phyloP scores from a whole-genome alignment of 2,888 invertebrate species.

The Drosophila neutralis region DNA sequence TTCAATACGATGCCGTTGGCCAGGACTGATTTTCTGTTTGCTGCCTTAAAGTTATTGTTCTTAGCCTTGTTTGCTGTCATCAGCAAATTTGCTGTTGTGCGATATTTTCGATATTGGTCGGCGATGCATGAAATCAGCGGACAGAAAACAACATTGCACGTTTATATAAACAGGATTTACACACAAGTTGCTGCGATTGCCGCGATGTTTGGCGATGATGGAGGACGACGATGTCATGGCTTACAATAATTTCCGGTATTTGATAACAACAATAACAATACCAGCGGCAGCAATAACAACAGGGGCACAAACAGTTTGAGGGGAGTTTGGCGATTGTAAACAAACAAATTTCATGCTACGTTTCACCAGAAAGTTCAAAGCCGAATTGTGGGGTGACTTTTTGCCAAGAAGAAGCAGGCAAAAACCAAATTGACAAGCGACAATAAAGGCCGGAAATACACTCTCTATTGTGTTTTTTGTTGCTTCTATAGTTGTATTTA shows the following conservation, averaged over 20 bases:
- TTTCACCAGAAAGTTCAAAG: conserved; percentile 72
- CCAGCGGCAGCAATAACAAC: conserved; percentile 10
- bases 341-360: conserved; percentile 78
- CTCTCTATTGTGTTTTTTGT: conserved; percentile 13
- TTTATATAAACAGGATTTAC: conserved; percentile 73
- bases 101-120: conserved; percentile 46
- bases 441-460: conserved; percentile 63
- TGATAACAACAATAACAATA: conserved; percentile 64
- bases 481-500: conserved; percentile 1
- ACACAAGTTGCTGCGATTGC: conserved; percentile 57
- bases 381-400: conserved; percentile 26
- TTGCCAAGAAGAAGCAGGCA: conserved; percentile 16
- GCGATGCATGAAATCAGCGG: conserved; percentile 75
- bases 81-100: conserved; percentile 24
- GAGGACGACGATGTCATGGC: conserved; percentile 47
- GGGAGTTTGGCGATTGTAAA: conserved; percentile 71
- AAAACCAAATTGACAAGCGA: conserved; percentile 66
- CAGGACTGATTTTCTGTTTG: background rate
- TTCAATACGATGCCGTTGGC: background rate
- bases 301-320: conserved; percentile 8
- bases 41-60: conserved; percentile 30
- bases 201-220: conserved; percentile 51
- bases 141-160: conserved; percentile 35
- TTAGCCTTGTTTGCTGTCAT: conserved; percentile 25
- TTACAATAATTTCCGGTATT: conserved; percentile 79